Percentiles rank a stretch among this genome's conserved stretches.
Evolutionary conservation across 2,113 vertebrate genomes (phyloP).

Genomic region (Limnothrissa miodon): DNA sequence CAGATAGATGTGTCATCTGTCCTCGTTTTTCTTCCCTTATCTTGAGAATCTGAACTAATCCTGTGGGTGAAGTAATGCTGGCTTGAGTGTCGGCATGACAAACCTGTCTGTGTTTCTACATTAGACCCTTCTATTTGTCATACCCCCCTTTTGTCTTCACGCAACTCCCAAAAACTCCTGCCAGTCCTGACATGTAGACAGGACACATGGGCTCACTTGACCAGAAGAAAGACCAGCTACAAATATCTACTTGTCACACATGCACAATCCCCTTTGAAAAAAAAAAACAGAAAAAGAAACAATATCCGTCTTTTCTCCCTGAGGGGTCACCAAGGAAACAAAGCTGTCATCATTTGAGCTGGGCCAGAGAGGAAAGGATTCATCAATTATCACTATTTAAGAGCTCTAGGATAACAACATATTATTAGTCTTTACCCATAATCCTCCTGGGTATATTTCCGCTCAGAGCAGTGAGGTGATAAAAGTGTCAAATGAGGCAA

Average conservation of each 20-base stretch:
- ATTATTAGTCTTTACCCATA: background rate
- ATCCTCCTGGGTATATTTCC: background rate
- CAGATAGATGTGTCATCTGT: too few relatives aligned
- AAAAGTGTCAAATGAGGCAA: background rate
- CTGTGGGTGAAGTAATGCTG: background rate
- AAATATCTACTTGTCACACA: background rate
- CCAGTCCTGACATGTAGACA: background rate
- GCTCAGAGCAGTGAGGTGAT: background rate
- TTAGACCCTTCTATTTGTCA: background rate
- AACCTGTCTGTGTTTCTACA: background rate
- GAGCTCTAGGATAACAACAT: background rate
- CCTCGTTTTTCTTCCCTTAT: too few relatives aligned
- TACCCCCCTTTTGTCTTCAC: background rate
- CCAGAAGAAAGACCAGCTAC: background rate
- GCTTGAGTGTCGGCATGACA: background rate
- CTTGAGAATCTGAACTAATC: background rate
- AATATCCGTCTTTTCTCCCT: background rate
- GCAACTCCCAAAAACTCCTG: background rate
- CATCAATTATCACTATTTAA: background rate
- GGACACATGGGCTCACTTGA: background rate
- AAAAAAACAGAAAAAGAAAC: background rate
- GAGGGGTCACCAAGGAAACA: background rate
- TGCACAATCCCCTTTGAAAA: background rate
- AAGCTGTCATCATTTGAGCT: background rate
- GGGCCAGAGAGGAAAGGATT: background rate